These are phyloP conservation scores for Drosophila repletoides DNA, from an alignment of 1,140 invertebrate genomes.

Conservation along the genomic window DNA sequence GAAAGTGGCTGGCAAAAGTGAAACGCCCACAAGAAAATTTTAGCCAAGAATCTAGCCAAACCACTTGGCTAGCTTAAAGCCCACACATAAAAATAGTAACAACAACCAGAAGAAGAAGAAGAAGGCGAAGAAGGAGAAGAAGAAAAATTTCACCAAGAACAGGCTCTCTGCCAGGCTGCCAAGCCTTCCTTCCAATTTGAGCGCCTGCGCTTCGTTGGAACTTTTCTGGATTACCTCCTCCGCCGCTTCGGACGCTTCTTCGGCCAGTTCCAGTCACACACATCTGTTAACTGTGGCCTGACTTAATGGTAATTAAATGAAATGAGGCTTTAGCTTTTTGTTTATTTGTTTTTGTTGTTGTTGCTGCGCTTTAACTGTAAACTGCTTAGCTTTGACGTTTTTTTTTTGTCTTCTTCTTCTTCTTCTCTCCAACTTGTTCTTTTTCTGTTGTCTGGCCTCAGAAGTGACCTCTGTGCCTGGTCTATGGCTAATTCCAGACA, in stretches of 20 bases:
- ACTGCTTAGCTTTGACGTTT: slow-evolving; percentile 49
- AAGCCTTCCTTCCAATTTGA: slow-evolving; percentile 38
- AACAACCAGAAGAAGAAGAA: slow-evolving; percentile 17
- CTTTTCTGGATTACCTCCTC: too few species aligned
- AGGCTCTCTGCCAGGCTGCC: slow-evolving; percentile 42
- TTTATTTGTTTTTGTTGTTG: slow-evolving; percentile 34
- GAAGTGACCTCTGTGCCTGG: slow-evolving; percentile 61
- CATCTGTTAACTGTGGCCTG: slow-evolving; percentile 12
- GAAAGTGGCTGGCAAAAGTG: slow-evolving; percentile 76
- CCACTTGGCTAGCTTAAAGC: slow-evolving; percentile 73
- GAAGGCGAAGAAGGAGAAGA: slow-evolving; percentile 29
- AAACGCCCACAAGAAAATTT: slow-evolving; percentile 73
- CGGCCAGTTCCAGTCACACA: background rate
- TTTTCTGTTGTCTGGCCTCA: slow-evolving; percentile 48
- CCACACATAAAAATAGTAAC: slow-evolving; percentile 62
- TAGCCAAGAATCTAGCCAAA: slow-evolving; percentile 76
- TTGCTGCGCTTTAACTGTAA: slow-evolving; percentile 54
- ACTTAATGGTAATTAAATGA: slow-evolving; percentile 69
- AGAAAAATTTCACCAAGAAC: slow-evolving; percentile 73
- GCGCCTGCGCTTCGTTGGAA: slow-evolving; percentile 28
- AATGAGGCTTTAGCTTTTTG: slow-evolving; percentile 40
- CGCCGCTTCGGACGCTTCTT: background rate
- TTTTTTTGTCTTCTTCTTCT: slow-evolving; percentile 13
- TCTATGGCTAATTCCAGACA: slow-evolving; percentile 51
- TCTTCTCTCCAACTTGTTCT: slow-evolving; percentile 3